These are phyloP conservation scores for Tyrophagus putrescentiae DNA, from an alignment of 1,140 invertebrate genomes.

Conservation along the genomic window DNA sequence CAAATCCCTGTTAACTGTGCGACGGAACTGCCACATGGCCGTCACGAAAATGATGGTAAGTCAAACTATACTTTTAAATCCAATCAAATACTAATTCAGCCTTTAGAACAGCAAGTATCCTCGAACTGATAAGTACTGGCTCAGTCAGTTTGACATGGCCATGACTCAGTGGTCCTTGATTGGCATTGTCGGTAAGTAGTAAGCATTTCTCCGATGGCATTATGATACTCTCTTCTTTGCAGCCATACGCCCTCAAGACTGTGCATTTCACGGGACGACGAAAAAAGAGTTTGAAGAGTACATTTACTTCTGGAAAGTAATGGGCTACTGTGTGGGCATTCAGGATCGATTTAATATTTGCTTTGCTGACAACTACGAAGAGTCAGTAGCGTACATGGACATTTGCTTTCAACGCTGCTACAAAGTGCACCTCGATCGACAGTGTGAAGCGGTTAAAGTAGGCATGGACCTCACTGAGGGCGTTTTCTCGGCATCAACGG, in stretches of 20 bases:
- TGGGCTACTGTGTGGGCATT: conserved; percentile 62
- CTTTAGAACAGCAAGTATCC: conserved; percentile 18
- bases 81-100: no score
- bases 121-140: conserved; percentile 1
- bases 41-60: conserved; percentile 13
- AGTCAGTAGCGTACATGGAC: conserved; percentile 9
- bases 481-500: conserved; percentile 13
- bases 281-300: conserved; percentile 53
- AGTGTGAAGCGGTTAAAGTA: not conserved
- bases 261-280: conserved; percentile 15
- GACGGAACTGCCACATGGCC: conserved; percentile 16
- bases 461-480: conserved; percentile 22
- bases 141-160: conserved; percentile 32
- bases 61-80: not conserved
- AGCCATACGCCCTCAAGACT: conserved; percentile 18
- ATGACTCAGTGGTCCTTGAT: conserved; percentile 32
- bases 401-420: conserved; percentile 23
- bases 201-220: not conserved
- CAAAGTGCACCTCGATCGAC: conserved; percentile 18
- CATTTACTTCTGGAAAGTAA: conserved; percentile 64
- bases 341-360: conserved; percentile 55
- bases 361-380: conserved; percentile 28
- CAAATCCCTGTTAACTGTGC: conserved; percentile 14
- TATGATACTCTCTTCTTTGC: not conserved
- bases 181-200: conserved; percentile 25